Conservation (phyloP, 2,888 invertebrate genomes). For the Antitype chi region DNA sequence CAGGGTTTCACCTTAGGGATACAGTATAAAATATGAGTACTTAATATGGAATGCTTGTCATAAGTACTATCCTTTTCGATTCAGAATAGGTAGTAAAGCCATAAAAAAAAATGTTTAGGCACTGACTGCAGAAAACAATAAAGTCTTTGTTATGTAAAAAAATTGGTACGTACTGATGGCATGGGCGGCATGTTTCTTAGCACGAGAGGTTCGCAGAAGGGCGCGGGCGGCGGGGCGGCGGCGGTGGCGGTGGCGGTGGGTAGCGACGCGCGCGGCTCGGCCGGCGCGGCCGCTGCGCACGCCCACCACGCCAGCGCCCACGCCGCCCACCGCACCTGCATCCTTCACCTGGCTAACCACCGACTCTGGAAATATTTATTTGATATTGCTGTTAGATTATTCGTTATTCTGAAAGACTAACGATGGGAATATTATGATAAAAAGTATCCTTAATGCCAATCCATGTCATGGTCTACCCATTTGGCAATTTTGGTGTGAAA, state of each 20-base stretch:
- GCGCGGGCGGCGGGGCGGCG: slow-evolving; percentile 56
- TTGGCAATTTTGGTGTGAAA: too few relatives aligned
- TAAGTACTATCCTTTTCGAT: not conserved
- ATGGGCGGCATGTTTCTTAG: slow-evolving; percentile 80
- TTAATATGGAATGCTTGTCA: not conserved
- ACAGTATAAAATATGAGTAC: not conserved
- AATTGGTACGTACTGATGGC: slow-evolving; percentile 74
- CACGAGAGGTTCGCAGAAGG: slow-evolving; percentile 78
- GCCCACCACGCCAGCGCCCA: slow-evolving; percentile 87
- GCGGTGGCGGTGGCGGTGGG: slow-evolving; percentile 69
- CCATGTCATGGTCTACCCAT: too few relatives aligned
- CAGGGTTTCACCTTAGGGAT: not conserved
- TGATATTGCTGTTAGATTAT: not conserved
- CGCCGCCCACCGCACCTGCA: slow-evolving; percentile 76
- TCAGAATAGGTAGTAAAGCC: not conserved
- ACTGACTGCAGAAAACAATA: not conserved
- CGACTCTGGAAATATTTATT: slow-evolving; percentile 54
- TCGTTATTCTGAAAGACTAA: not conserved
- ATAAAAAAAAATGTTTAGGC: not conserved
- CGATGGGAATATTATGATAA: not conserved
- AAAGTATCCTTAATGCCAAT: too few relatives aligned
- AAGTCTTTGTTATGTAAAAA: not conserved
- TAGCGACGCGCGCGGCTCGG: slow-evolving; percentile 75
- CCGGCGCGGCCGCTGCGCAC: slow-evolving; percentile 83
- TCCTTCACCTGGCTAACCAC: slow-evolving; percentile 79